Evolutionary conservation across 2,888 invertebrate species (phyloP).

Genomic region (Drosophila sordidapex): DNA sequence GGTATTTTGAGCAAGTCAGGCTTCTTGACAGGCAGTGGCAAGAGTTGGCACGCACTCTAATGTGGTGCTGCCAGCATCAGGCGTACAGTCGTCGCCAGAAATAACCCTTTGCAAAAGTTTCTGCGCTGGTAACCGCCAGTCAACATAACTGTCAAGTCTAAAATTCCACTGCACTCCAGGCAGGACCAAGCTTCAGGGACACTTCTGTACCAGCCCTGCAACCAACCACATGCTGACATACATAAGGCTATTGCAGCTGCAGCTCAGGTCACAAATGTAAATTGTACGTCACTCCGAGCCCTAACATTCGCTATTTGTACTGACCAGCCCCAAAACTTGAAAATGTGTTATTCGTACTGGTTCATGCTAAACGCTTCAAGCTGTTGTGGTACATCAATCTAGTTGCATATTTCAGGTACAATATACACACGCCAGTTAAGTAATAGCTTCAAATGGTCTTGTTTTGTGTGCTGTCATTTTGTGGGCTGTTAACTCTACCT

Average conservation of each 20-base stretch:
- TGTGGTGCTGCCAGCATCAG: slow-evolving; percentile 55
- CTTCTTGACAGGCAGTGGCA: slow-evolving; percentile 35
- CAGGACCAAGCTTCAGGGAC: slow-evolving; percentile 5
- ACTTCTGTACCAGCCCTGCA: not conserved
- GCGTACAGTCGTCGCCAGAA: slow-evolving; percentile 33
- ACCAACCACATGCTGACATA: not conserved
- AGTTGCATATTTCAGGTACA: slow-evolving; percentile 20
- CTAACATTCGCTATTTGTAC: slow-evolving; percentile 14
- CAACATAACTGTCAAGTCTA: slow-evolving; percentile 30
- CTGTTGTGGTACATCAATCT: slow-evolving; percentile 7
- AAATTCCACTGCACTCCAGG: slow-evolving; percentile 32
- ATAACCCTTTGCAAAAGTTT: slow-evolving; percentile 15
- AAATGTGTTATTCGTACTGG: not conserved
- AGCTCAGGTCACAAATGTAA: slow-evolving; percentile 43
- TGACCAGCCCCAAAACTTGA: slow-evolving; percentile 19
- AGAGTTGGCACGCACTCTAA: slow-evolving; percentile 51
- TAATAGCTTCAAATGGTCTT: not conserved
- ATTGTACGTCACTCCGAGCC: slow-evolving; percentile 34
- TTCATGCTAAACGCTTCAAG: slow-evolving; percentile 16
- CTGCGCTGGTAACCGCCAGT: slow-evolving; percentile 20
- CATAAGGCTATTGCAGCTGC: slow-evolving; percentile 9
- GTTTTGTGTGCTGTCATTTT: slow-evolving; percentile 31
- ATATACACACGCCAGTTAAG: slow-evolving; percentile 13
- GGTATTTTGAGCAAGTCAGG: slow-evolving; percentile 4
- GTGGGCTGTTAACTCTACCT: slow-evolving; percentile 55